A percentile compares a stretch with the other conserved stretches of the same genome.
phyloP scores from a whole-genome alignment of 30 jellyfish, hydroid and myxozoan species.

The Cassiopea andromeda region DNA sequence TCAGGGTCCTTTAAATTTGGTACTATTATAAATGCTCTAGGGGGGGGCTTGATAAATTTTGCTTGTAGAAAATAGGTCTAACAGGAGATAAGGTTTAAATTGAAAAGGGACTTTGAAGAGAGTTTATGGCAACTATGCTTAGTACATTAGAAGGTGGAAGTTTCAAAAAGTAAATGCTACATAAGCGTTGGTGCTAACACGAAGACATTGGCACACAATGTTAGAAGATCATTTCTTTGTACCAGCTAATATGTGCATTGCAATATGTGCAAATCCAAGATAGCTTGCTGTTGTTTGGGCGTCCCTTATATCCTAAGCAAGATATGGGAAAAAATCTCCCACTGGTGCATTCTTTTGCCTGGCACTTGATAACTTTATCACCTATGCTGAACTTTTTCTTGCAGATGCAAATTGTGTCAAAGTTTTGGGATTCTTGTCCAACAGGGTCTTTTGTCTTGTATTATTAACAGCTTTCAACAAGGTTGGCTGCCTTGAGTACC shows the following conservation, averaged over 20 bases:
- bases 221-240: constrained; percentile 30
- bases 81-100: no score
- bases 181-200: no score
- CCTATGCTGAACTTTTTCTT: constrained; percentile 27
- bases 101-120: no score
- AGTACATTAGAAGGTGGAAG: no score
- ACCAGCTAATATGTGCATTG: constrained; percentile 29
- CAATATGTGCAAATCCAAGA: constrained; percentile 58
- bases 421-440: constrained; percentile 35
- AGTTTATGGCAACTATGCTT: no score
- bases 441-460: constrained; percentile 11
- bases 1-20: no score
- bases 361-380: constrained; percentile 62
- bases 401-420: constrained; percentile 63
- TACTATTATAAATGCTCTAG: no score
- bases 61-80: no score
- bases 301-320: constrained; percentile 66
- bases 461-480: constrained; percentile 33
- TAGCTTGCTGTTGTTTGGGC: constrained; percentile 55
- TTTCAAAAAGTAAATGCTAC: no score
- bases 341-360: constrained; percentile 53
- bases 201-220: constrained; percentile 6
- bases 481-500: constrained; percentile 55
- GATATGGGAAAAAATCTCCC: constrained; percentile 56
- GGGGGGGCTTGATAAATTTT: no score